Evolutionary conservation across 2,113 vertebrate genomes (phyloP).

Genomic region (Coregonus clupeaformis): DNA sequence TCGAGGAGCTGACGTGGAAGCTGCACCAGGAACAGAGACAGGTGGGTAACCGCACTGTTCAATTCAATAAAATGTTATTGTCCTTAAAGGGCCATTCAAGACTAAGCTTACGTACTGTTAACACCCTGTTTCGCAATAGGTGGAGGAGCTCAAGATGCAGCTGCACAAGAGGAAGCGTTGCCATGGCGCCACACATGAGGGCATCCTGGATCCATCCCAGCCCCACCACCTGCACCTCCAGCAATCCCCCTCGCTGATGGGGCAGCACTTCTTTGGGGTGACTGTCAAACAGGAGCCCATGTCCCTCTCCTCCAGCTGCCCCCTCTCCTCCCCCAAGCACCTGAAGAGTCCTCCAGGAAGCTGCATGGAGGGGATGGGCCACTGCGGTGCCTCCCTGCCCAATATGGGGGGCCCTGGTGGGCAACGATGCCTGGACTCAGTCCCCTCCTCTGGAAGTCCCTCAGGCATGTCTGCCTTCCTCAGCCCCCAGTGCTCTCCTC

Average conservation of each 20-base stretch:
- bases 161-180: conserved; percentile 88
- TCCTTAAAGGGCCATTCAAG: not conserved
- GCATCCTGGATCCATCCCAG: conserved; percentile 44
- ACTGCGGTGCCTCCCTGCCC: conserved; percentile 68
- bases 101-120: not conserved
- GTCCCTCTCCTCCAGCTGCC: conserved; percentile 81
- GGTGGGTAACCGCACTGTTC: conserved; percentile 65
- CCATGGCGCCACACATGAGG: conserved; percentile 68
- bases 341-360: conserved; percentile 58
- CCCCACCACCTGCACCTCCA: conserved; percentile 57
- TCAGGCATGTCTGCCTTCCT: conserved; percentile 84
- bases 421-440: conserved; percentile 73
- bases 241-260: conserved; percentile 61
- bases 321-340: conserved; percentile 81
- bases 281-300: conserved; percentile 89
- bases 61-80: not conserved
- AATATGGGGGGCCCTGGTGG: conserved; percentile 65
- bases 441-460: conserved; percentile 67
- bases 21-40: conserved; percentile 95
- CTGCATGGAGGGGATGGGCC: conserved; percentile 74
- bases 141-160: conserved; percentile 93
- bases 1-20: conserved; percentile 97
- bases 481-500: conserved; percentile 93
- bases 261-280: conserved; percentile 80
- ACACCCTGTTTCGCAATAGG: conserved; percentile 65